Base-by-base conservation (phyloP, 1,140 invertebrate genomes). In the Polypedilum vanderplanki region DNA sequence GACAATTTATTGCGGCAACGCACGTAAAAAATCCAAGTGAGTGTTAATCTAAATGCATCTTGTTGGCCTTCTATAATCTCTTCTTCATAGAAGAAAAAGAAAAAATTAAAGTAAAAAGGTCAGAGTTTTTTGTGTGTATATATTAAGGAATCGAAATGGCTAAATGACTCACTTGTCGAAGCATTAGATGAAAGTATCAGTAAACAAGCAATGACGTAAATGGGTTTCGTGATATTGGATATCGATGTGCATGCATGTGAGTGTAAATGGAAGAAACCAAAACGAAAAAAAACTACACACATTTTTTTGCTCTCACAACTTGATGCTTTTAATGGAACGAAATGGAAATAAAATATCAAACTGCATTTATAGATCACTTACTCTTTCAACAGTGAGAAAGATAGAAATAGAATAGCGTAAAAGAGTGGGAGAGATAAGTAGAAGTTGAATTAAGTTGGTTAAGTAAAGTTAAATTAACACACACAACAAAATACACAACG, bases 161-260 rank as follows among this genome's bases (percentile, higher is more conserved):
- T 12, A 57, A 57, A 57, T 57, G 46, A n/a, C 46, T 57, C 46
- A 57, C 46, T 57, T 57, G 46, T 57, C 46, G 46, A 15, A 57
- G 46, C 46, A 57, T 57, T 57, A 57, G 46, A 57, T 15, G 46
- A 57, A 57, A 57, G 46, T 57, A 57, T 57, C 46, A 57, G 46
- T 57, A 57, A 57, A 57, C 46, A 57, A 57, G 46, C n/a, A 57
- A 57, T 57, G 46, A 57, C 46, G 46, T 57, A 57, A 57, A 57
- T 57, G 46, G 46, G 46, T 57, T 57, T 57, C 46, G 46, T 57
- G 46, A 57, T 57, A 57, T 57, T 57, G 46, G 46, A 57, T 57
- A 57, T 57, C 46, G n/a, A 57, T n/a, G 24, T 33, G 24, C 24
- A 33, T 33, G 24, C 24, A 57, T 57, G 46, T 57, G 46, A n/a